These are phyloP conservation scores for Neodiprion virginianus DNA, from an alignment of 1,140 invertebrate species.

Conservation along the genomic window DNA sequence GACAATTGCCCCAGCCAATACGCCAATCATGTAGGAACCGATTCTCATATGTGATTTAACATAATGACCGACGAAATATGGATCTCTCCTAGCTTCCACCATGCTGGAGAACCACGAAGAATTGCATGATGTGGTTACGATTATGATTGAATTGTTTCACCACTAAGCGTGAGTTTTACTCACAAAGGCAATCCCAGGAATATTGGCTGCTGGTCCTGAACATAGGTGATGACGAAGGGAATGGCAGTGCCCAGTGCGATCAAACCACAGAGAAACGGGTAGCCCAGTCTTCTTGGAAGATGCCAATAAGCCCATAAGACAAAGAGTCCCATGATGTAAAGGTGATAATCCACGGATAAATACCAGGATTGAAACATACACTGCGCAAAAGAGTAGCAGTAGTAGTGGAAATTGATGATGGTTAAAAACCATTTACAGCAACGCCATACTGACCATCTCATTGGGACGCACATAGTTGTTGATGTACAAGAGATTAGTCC, in stretches of 20 bases:
- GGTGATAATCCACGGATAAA: slow-evolving; percentile 63
- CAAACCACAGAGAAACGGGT: slow-evolving; percentile 30
- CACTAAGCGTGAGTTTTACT: slow-evolving; percentile 26
- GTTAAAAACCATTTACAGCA: neutral
- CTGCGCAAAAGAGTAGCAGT: slow-evolving; percentile 47
- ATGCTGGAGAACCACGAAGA: slow-evolving; percentile 27
- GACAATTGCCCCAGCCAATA: slow-evolving; percentile 45
- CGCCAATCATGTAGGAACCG: slow-evolving; percentile 44
- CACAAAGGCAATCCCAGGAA: slow-evolving; percentile 37
- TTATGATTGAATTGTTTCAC: neutral
- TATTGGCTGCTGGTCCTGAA: slow-evolving; percentile 31
- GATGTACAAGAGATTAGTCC: slow-evolving; percentile 65
- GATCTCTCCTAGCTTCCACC: slow-evolving; percentile 31
- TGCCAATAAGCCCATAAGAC: slow-evolving; percentile 56
- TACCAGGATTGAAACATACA: slow-evolving; percentile 67
- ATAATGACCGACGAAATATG: slow-evolving; percentile 45
- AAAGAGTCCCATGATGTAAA: slow-evolving; percentile 59
- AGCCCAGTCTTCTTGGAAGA: slow-evolving; percentile 45
- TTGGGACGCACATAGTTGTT: slow-evolving; percentile 62
- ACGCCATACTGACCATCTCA: slow-evolving; percentile 34
- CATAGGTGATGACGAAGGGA: slow-evolving; percentile 37
- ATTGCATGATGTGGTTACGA: slow-evolving; percentile 5
- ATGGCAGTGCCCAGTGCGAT: slow-evolving; percentile 29
- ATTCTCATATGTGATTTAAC: slow-evolving; percentile 46
- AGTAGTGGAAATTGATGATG: neutral